Evolutionary conservation across 2,113 vertebrate species (phyloP), one percentile per base, ranked within the genome.

Genomic region (Phylloscopus whistleri): DNA sequence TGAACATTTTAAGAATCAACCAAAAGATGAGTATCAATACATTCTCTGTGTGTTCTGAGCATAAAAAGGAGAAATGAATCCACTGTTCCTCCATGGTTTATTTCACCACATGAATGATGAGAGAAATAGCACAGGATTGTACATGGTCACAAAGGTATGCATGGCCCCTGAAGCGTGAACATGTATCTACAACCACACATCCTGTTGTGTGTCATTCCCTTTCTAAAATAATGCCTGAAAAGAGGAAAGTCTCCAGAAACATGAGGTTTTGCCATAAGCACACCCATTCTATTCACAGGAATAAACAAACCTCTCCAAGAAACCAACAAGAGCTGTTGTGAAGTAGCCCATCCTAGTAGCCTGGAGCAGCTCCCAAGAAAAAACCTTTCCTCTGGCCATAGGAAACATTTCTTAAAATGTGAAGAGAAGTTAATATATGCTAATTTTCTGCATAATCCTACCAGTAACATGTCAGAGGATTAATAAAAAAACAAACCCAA

Each of bases 51-150:
- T 90, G 53, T 55, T 68, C 49, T 60, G 9, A 10, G 10, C 68
- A 89, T 76, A 66, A 89, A 82, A 90, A 92, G 27, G 39, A 95
- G 58, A 82, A 90, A 84, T 43, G 0, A 93, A 84, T 87, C 80
- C 56, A 73, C 52, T 84, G 76, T 79, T 90, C 83, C 51, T 77
- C 86, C 64, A 41, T 69, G 41, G 52, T 92, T 92, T 84, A 90
- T 84, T 90, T 93, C 21, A 89, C 90, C 95, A 89, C 80, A 89
- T 79, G 88, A 96, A 95, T 43, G 28, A 37, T 75, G 69, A 87
- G 68, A 93, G 80, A 94, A 94, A 92, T 21, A 84, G 93, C 27
- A 87, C 49, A 82, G 88, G 73, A 92, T 31, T 89, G 68, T 68
- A 77, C 41, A 87, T 39, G 23, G 88, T 90, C 92, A 89, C 68